phyloP scores from a whole-genome alignment of 2,797 vertebrate species.

The Sphenodon punctatus region DNA sequence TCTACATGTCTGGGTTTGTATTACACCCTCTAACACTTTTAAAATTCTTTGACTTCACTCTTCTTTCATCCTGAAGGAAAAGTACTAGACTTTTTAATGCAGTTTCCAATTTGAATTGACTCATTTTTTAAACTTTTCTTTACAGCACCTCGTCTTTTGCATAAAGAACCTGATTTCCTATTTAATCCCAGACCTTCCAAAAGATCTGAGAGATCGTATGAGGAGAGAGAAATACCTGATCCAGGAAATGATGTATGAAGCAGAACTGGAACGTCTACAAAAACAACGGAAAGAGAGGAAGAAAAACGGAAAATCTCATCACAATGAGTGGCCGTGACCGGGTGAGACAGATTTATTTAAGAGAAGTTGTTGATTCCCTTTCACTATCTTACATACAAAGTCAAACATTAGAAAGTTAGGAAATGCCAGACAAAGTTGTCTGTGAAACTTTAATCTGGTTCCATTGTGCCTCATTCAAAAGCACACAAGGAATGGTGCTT shows the following conservation, averaged over 20 bases:
- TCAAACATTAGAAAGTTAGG: too few species aligned
- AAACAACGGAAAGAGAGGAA: slow-evolving; percentile 84
- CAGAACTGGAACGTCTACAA: slow-evolving; percentile 83
- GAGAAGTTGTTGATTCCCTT: background rate
- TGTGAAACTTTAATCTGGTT: too few species aligned
- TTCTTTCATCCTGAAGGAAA: background rate
- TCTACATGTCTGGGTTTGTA: too few species aligned
- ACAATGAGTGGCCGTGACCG: slow-evolving; percentile 84
- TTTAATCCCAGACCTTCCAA: slow-evolving; percentile 86
- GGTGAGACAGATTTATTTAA: slow-evolving; percentile 34
- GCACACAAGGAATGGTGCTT: too few species aligned
- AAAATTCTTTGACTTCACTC: background rate
- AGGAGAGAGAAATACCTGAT: slow-evolving; percentile 86
- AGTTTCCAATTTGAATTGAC: slow-evolving; percentile 7
- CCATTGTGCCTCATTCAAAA: too few species aligned
- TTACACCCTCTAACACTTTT: background rate
- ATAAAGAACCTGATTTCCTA: slow-evolving; percentile 88
- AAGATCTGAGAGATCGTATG: slow-evolving; percentile 85
- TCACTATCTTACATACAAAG: too few species aligned
- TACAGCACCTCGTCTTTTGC: slow-evolving; percentile 84
- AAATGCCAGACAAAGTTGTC: too few species aligned
- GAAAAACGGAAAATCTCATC: slow-evolving; percentile 79
- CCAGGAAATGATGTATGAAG: slow-evolving; percentile 89
- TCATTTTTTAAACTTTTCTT: slow-evolving; percentile 45
- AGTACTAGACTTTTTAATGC: background rate